Conservation (phyloP, 2,113 vertebrate species). For the Epinephelus lanceolatus region DNA sequence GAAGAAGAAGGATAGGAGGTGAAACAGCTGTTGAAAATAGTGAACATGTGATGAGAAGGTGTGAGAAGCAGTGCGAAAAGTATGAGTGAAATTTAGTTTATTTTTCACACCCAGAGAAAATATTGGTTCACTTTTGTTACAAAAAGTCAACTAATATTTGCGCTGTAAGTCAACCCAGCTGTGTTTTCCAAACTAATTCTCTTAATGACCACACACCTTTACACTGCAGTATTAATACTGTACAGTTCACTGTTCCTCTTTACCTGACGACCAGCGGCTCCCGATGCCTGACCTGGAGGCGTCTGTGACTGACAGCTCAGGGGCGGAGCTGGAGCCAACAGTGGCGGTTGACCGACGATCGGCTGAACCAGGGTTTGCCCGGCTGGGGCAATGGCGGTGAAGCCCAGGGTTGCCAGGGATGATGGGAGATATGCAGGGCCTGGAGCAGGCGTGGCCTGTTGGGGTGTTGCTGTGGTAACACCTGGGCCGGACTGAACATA, state of each 20-base stretch:
- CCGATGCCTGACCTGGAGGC: slow-evolving; percentile 54
- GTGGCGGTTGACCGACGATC: slow-evolving; percentile 85
- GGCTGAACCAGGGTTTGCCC: slow-evolving; percentile 89
- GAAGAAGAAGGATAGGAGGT: too few relatives aligned
- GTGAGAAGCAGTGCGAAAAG: not conserved
- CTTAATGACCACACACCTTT: too few relatives aligned
- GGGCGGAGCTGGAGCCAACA: slow-evolving; percentile 85
- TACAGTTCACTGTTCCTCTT: not conserved
- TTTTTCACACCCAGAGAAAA: not conserved
- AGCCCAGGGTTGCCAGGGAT: slow-evolving; percentile 86
- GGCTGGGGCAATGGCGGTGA: slow-evolving; percentile 88
- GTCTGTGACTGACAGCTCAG: slow-evolving; percentile 85
- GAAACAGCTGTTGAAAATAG: not conserved
- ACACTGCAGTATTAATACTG: too few relatives aligned
- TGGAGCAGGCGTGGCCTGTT: slow-evolving; percentile 78
- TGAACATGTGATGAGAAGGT: not conserved
- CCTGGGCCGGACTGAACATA: slow-evolving; percentile 89
- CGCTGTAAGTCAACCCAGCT: not conserved
- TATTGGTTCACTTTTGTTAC: not conserved
- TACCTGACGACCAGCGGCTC: slow-evolving; percentile 73
- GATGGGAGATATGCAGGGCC: slow-evolving; percentile 81
- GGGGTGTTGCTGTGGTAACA: slow-evolving; percentile 75
- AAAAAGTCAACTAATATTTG: not conserved
- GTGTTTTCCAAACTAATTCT: not conserved
- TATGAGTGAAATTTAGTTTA: not conserved